Base-by-base conservation (phyloP, 2,113 vertebrate genomes). In the Psophia crepitans region DNA sequence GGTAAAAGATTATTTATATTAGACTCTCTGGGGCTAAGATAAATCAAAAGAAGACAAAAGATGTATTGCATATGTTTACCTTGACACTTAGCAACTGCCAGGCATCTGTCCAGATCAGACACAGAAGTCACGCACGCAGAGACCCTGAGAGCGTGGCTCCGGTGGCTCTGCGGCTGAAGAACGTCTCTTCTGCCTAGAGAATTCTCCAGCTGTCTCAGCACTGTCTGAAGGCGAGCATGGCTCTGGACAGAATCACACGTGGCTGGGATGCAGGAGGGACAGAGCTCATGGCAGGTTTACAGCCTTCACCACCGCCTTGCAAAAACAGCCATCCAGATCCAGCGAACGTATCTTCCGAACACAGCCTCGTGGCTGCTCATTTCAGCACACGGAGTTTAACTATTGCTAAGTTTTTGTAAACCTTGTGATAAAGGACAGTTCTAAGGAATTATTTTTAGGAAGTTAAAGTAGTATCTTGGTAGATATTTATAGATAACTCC, bases 191-290 rank as follows among this genome's bases (percentile, higher is more conserved):
- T 35, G 7, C 22, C 28, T 32, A 5, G 43, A 35, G 64, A 21
- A 33, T 30, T 28, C 80, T 44, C 27, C 17, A n/a, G 18, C 43
- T 10, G 8, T 12, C 37, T 71, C 39, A 2, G 16, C 14, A 64
- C 51, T 33, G n/a, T 20, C 57, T 12, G n/a, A 65, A 44, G 24
- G 33, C 0, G 4, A 35, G 17, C 11, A 28, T 0, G 1, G 24
- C 26, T 68, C 30, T 6, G 37, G 61, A 12, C 5, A 48, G 46
- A 54, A 17, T 9, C 41, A 20, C 54, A 21, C 8, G 24, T 21
- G 20, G 33, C 23, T 8, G 51, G 33, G 44, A 64, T 21, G 66
- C 43, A 37, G 57, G 74, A 65, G 27, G 81, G 81, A 41, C 13
- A 12, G 71, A 41, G 41, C 49, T 41, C 11, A 3, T 2, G 27